Evolutionary conservation across 1,140 invertebrate species (phyloP).

Genomic region (Caenorhabditis remanei): DNA sequence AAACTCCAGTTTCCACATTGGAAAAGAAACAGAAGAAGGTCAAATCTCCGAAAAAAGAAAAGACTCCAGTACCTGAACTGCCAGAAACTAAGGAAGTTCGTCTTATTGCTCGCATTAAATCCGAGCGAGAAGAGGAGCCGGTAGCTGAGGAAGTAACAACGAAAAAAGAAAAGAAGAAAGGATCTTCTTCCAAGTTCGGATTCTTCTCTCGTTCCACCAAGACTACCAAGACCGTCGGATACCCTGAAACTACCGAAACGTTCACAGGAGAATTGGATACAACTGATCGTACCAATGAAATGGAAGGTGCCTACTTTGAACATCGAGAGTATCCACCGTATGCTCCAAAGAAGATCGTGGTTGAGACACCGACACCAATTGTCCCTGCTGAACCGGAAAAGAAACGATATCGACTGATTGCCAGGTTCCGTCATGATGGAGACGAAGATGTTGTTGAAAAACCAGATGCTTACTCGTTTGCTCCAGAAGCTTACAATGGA

Average conservation of each 20-base stretch:
- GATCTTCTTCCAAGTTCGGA: neutral
- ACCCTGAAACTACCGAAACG: neutral
- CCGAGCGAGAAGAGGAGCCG: neutral
- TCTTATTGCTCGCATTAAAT: neutral
- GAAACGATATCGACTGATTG: slow-evolving; percentile 24
- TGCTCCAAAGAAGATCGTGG: neutral
- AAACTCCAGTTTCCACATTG: neutral
- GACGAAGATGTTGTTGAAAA: slow-evolving; percentile 70
- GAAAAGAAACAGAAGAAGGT: slow-evolving; percentile 53
- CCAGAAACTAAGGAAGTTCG: neutral
- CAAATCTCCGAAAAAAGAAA: slow-evolving; percentile 51
- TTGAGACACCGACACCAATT: neutral
- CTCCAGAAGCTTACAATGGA: slow-evolving; percentile 47
- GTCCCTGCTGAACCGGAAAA: slow-evolving; percentile 10
- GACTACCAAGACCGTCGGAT: neutral
- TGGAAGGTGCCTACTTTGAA: slow-evolving; percentile 18
- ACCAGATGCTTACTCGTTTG: slow-evolving; percentile 54
- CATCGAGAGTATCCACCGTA: slow-evolving; percentile 1
- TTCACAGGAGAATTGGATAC: slow-evolving; percentile 33
- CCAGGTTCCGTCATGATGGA: slow-evolving; percentile 65
- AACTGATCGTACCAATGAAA: neutral
- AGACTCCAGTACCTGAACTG: neutral
- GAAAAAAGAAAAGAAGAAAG: neutral
- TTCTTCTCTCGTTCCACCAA: slow-evolving; percentile 1
- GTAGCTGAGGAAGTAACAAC: neutral